These are phyloP conservation scores for Hydriomena furcata DNA, from an alignment of 2,888 invertebrate species.

Conservation along the genomic window DNA sequence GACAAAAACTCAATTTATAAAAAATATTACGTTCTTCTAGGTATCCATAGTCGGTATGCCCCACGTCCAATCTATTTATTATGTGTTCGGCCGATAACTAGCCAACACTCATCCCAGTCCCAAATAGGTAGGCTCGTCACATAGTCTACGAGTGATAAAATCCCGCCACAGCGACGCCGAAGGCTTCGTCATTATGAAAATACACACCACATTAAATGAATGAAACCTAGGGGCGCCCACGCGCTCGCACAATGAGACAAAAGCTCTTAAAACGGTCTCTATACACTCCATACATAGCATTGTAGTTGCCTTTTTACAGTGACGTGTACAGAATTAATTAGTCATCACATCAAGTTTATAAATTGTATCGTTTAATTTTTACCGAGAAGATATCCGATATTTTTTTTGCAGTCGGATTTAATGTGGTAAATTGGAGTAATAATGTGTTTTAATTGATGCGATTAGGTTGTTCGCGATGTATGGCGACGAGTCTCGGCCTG, in stretches of 20 bases:
- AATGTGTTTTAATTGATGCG: constrained; percentile 60
- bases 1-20: constrained; percentile 21
- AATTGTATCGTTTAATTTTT: constrained; percentile 21
- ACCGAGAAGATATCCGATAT: constrained; percentile 53
- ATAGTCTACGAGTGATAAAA: constrained; percentile 45
- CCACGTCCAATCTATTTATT: constrained; percentile 10
- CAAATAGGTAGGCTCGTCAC: constrained; percentile 39
- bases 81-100: constrained; percentile 12
- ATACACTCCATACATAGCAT: constrained; percentile 48
- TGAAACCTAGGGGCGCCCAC: constrained; percentile 74
- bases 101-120: constrained; percentile 21
- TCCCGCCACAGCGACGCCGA: constrained; percentile 53
- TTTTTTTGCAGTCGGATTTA: constrained; percentile 57
- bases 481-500: constrained; percentile 44
- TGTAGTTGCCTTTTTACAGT: constrained; percentile 35
- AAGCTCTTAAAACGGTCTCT: constrained; percentile 60
- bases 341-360: constrained; percentile 3
- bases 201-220: constrained; percentile 66
- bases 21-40: constrained; percentile 11
- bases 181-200: constrained; percentile 68
- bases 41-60: background rate
- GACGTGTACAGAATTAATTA: constrained; percentile 34
- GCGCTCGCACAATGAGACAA: constrained; percentile 63
- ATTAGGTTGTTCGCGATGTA: constrained; percentile 55
- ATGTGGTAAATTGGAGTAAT: constrained; percentile 50